phyloP scores from a whole-genome alignment of 2,797 vertebrate species.

The Coregonus ussuriensis region DNA sequence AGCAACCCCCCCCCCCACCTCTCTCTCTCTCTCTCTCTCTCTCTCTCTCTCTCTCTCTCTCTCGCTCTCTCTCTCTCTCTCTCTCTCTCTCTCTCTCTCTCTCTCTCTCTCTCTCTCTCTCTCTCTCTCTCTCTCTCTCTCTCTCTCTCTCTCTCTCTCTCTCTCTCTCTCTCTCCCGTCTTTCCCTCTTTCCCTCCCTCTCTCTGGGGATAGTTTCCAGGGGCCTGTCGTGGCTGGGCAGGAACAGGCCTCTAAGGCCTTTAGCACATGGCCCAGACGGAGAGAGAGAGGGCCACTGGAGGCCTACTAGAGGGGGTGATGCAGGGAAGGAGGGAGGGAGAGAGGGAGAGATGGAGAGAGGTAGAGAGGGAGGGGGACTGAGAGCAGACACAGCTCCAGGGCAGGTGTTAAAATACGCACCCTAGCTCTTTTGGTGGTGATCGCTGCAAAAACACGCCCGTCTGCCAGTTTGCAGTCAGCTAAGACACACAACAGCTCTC shows the following conservation, averaged over 20 bases:
- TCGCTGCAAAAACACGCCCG: conserved; percentile 79
- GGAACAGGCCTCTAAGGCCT: conserved; percentile 68
- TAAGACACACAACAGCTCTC: conserved; percentile 46
- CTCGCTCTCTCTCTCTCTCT: conserved; percentile 16
- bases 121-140: conserved; percentile 20
- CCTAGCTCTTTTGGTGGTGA: conserved; percentile 78
- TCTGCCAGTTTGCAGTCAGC: conserved; percentile 74
- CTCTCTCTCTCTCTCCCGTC: conserved; percentile 25
- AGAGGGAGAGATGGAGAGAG: conserved; percentile 28
- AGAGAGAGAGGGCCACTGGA: conserved; percentile 62
- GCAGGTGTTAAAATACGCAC: conserved; percentile 83
- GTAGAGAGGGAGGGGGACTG: conserved; percentile 67
- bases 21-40: conserved; percentile 36
- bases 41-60: conserved; percentile 48
- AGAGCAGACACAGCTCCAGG: conserved; percentile 77
- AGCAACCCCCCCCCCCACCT: background rate
- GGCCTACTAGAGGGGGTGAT: conserved; percentile 53
- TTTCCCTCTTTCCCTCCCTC: conserved; percentile 51
- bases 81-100: conserved; percentile 12
- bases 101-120: conserved; percentile 45
- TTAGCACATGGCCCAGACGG: conserved; percentile 78
- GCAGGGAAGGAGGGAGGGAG: conserved; percentile 17
- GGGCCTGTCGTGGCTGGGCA: conserved; percentile 65
- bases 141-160: conserved; percentile 23
- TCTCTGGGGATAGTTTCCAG: conserved; percentile 60